Evolutionary conservation across 2,888 invertebrate genomes (phyloP), one percentile per base, ranked within the genome.

Genomic region (Trachelus troglodyta): DNA sequence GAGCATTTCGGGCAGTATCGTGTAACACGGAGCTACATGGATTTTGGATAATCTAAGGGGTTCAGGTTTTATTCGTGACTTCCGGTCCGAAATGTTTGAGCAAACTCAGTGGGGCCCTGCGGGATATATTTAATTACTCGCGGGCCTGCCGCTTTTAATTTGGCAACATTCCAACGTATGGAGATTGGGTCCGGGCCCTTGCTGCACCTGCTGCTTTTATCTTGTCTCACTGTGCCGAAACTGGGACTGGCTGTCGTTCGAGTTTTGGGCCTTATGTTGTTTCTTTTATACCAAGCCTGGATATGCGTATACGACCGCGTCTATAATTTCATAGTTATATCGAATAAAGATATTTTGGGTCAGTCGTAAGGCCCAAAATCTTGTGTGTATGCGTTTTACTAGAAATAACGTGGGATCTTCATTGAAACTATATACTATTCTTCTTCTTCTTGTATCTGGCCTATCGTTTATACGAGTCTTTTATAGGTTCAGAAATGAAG

Each of bases 151-250:
- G 71, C 31, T 34, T 71, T 71, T 71, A 31, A 34, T 71, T 34
- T 34, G 71, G 30, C 71, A 71, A 30, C 71, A 71, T 71, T 71
- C 71, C 71, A 15, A 34, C 71, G 71, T 33, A 71, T 34, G 71
- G 71, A 71, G 71, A 71, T 71, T 11, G 3, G 30, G 31, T 6
- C 3, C 33, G 11, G 71, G 15, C 71, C 40, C 40, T 23, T 73
- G 75, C n/a, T 69, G 56, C 75, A 31, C 56, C 75, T 37, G 75
- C 75, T 34, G 75, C 81, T 30, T 56, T 23, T 15, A 56, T 23
- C 56, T 23, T 23, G 56, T 56, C 23, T 56, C 23, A 56, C 23
- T 56, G 6, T 0, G 9, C 9, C 23, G 56, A 56, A 56, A 56
- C 56, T 56, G 56, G 56, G 15, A 56, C 56, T 56, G 56, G 56